Base-by-base conservation (phyloP, 2,888 invertebrate genomes). In the Cheilosia pagana region DNA sequence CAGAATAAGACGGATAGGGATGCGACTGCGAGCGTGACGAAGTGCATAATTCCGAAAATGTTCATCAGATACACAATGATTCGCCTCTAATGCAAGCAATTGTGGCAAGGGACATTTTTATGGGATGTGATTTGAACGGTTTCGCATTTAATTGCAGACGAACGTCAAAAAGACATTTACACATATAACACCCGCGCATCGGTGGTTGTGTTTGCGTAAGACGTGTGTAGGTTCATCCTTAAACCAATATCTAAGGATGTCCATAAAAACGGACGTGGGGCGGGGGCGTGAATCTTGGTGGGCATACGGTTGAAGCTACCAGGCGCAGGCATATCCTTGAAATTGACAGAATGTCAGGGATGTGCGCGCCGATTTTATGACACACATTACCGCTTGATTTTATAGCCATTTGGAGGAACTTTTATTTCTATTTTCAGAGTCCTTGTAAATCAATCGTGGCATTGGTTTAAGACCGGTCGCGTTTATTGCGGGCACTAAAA, bases 391-490 rank as follows among this genome's bases (percentile, higher is more conserved):
- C 60, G 70, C 71, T 67, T 85, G 85, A 81, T 85, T 85, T 85
- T 76, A 85, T 81, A 62, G 60, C 71, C 67, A 50, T 52, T 50
- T 76, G 67, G 28, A 75, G 65, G 75, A 63, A 63, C 59, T 77
- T 79, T 74, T 79, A 85, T 79, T 75, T 85, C 65, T 71, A 85
- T 79, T 65, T 65, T 31, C 50, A 23, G 43, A 60, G 70, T 53
- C 52, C 83, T 79, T 85, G 85, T 85, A 85, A 85, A 85, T 85
- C 85, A 85, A 85, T 85, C 75, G 75, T 10, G 41, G 48, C 70
- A 39, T 65, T 63, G 62, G 53, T 41, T 55, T 65, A 59, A 50
- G 71, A 52, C 59, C 57, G 63, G 48, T 35, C 75, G 71, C 43
- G 74, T 85, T 85, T 85, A 85, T 57, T 75, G 62, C 48, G 43